Evolutionary conservation across 64 coral and sea anemone genomes (phyloP), one percentile per base, ranked within the genome.

Genomic region (Stichodactyla helianthus): DNA sequence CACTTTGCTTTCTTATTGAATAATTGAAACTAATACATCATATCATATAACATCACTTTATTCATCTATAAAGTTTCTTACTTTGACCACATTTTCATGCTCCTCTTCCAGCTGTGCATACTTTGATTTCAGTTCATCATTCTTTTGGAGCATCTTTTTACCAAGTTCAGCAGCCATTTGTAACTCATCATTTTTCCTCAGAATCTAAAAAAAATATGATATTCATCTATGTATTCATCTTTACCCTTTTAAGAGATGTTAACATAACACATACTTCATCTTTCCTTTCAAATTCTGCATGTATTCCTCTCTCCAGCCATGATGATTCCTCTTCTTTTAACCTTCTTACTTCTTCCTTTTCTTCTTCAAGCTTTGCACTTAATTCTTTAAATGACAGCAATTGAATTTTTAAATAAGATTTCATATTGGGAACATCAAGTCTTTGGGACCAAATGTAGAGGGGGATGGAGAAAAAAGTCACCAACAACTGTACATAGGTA

Each of bases 281-380:
- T 87, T 98, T 98, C 62, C 94, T 98, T 85, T 98, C 95, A 98
- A 98, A 98, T 50, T 98, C 95, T 20, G 95, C 95, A 87, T 98
- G 95, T 53, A 98, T 89, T n/a, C 95, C 95, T 59, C 92, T 91
- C 19, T 92, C 92, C 14, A 98, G 55, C 95, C 95, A 98, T 16
- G 83, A 88, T 77, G 77, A 87, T 57, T 98, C 93, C 76, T 98
- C 95, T 59, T 86, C 85, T 78, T 94, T 92, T 35, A 98, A 59
- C 60, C 92, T 91, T 83, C 89, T 83, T 27, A 94, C 71, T 56
- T 98, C 92, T 65, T 86, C 88, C 55, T 85, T 91, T 79, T 93
- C 92, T 20, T 94, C 82, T 78, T 89, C 87, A 20, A 98, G 17
- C 56, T 87, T 89, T 25, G 77, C 79, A 31, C 79, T 84, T 51